These are phyloP conservation scores for Deilephila elpenor DNA, from an alignment of 2,888 invertebrate genomes.

Conservation along the genomic window DNA sequence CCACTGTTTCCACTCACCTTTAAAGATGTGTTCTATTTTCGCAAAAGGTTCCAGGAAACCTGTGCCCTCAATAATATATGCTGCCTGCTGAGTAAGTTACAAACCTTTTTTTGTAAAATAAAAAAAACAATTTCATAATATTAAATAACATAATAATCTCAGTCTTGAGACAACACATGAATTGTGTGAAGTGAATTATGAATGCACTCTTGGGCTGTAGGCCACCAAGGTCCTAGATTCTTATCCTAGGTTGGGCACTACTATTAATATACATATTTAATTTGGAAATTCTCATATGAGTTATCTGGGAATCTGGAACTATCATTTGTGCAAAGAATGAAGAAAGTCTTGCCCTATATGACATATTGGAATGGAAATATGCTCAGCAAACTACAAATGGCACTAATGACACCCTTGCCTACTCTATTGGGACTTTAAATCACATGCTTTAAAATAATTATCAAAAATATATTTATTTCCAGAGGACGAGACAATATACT, in stretches of 20 bases:
- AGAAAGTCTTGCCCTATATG: too few species aligned
- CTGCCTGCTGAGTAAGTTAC: conserved; percentile 72
- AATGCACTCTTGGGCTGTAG: not conserved
- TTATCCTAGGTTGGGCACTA: not conserved
- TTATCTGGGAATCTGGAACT: not conserved
- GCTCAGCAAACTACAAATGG: too few species aligned
- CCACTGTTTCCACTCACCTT: conserved; percentile 90
- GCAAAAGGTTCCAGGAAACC: conserved; percentile 69
- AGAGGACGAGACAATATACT: conserved; percentile 86
- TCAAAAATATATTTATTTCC: conserved; percentile 40
- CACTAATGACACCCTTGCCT: too few species aligned
- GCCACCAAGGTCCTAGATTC: not conserved
- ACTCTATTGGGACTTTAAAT: too few species aligned
- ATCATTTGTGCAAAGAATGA: too few species aligned
- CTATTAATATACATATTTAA: too few species aligned
- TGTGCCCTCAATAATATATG: conserved; percentile 76
- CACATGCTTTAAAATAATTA: too few species aligned
- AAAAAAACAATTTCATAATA: conserved; percentile 4
- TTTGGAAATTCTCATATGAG: too few species aligned
- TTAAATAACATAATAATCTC: not conserved
- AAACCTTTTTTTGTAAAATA: conserved; percentile 9
- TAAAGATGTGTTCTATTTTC: conserved; percentile 89
- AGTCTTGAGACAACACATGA: not conserved
- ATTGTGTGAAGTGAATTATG: not conserved
- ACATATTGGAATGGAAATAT: too few species aligned